These are phyloP conservation scores for Spinibarbus caldwelli DNA, from an alignment of 2,797 vertebrate genomes.

Conservation along the genomic window DNA sequence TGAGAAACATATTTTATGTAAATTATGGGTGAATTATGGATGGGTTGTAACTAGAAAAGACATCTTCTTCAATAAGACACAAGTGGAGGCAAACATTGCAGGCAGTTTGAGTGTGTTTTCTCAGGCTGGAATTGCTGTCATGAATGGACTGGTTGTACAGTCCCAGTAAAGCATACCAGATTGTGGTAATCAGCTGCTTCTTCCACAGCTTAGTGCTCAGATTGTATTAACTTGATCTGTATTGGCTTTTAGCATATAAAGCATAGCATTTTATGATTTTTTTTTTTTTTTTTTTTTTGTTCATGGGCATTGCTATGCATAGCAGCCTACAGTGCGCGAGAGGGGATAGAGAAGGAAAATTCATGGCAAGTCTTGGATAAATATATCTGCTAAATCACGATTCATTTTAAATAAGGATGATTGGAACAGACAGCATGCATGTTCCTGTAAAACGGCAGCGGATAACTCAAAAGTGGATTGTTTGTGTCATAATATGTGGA, in stretches of 20 bases:
- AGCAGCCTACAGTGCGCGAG: not conserved
- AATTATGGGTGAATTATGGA: not conserved
- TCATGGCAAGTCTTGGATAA: not conserved
- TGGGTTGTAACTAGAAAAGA: not conserved
- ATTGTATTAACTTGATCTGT: not conserved
- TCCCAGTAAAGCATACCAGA: not conserved
- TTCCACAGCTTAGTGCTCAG: not conserved
- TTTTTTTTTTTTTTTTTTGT: not conserved
- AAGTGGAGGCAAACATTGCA: constrained; percentile 1
- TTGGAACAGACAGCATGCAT: not conserved
- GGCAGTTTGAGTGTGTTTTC: not conserved
- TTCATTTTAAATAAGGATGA: not conserved
- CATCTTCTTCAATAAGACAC: not conserved
- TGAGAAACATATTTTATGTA: not conserved
- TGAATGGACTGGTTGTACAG: not conserved
- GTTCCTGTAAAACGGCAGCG: not conserved
- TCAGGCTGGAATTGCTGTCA: not conserved
- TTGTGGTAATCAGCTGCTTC: not conserved
- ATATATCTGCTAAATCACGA: not conserved
- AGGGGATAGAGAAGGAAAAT: not conserved
- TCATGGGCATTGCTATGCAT: not conserved
- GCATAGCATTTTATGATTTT: not conserved
- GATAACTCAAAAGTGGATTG: not conserved
- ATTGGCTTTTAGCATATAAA: not conserved
- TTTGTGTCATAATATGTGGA: not conserved